phyloP scores from a whole-genome alignment of 2,888 invertebrate species.

The Nebria brevicollis region DNA sequence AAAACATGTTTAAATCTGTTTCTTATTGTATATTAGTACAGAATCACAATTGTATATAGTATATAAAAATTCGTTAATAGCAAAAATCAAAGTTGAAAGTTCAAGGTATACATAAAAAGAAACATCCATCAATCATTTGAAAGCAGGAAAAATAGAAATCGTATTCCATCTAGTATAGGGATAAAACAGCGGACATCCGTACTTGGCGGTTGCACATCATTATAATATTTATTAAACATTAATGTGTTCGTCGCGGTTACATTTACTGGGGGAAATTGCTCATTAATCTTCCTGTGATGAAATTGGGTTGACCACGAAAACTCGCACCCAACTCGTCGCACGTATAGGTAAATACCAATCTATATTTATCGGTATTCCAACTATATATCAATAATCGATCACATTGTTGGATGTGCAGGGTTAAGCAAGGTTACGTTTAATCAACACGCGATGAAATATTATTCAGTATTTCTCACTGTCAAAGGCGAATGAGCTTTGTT shows the following conservation, averaged over 20 bases:
- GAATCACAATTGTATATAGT: background rate
- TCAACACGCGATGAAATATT: constrained; percentile 10
- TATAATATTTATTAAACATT: background rate
- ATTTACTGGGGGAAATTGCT: constrained; percentile 5
- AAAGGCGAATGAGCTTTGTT: constrained; percentile 9
- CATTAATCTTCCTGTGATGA: constrained; percentile 22
- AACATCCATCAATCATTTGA: background rate
- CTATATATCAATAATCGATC: background rate
- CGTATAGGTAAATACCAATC: background rate
- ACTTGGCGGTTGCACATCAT: background rate
- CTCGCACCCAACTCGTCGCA: background rate
- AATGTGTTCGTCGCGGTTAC: constrained; percentile 12
- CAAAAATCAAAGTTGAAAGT: background rate
- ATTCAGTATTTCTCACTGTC: constrained; percentile 18
- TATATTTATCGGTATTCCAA: constrained; percentile 15
- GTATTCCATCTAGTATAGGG: background rate
- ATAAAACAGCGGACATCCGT: background rate
- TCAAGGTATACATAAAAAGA: background rate
- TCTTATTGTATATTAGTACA: background rate
- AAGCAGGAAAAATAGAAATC: background rate
- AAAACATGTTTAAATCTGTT: background rate
- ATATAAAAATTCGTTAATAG: background rate
- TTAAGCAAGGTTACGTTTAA: background rate
- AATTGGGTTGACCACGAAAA: constrained; percentile 16
- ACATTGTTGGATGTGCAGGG: background rate